phyloP scores from a whole-genome alignment of 2,797 vertebrate genomes.

The Coregonus sp. region DNA sequence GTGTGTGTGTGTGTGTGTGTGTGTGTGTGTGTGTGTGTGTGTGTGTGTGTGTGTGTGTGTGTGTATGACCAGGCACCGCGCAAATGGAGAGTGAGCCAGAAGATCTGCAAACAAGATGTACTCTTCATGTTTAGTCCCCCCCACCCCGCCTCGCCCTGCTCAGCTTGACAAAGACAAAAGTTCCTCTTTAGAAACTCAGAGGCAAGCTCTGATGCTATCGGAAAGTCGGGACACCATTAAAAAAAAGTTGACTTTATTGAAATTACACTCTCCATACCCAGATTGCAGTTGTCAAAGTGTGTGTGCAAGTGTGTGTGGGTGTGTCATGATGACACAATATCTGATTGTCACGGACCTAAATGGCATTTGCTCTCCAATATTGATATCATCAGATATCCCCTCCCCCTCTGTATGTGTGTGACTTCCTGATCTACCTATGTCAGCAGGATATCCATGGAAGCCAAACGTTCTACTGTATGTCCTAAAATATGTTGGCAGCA shows the following conservation, averaged over 20 bases:
- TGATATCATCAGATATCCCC: background rate
- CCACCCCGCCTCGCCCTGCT: background rate
- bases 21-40: too few relatives aligned
- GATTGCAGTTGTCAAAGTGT: background rate
- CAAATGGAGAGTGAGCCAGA: background rate
- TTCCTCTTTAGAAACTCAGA: background rate
- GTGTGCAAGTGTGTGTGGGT: background rate
- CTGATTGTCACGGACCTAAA: background rate
- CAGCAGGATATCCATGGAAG: background rate
- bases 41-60: background rate
- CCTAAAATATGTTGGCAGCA: background rate
- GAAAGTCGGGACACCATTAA: background rate
- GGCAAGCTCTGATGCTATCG: background rate
- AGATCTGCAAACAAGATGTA: background rate
- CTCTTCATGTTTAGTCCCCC: conserved; percentile 10
- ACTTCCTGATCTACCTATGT: background rate
- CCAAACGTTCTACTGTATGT: background rate
- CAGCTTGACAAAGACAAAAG: background rate
- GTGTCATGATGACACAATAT: background rate
- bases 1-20: too few relatives aligned
- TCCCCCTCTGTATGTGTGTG: background rate
- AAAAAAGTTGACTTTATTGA: background rate
- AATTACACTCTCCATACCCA: background rate
- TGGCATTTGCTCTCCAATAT: background rate
- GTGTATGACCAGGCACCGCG: background rate